Conservation (phyloP, 2,888 invertebrate species). For the Galerucella nymphaeae region DNA sequence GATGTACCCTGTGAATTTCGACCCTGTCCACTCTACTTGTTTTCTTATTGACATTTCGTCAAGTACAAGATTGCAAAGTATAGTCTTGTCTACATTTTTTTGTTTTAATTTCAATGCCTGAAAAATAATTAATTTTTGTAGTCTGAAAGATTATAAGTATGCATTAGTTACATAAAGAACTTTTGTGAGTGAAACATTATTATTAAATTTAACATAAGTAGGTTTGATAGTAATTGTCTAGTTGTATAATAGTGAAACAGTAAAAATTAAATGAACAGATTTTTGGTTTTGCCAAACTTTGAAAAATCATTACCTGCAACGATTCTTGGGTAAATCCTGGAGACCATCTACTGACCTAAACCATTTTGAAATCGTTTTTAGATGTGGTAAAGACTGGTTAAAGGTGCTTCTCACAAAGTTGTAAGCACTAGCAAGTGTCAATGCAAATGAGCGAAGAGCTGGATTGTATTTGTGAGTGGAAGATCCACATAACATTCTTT, state of each 20-base stretch:
- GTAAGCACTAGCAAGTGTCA: no score
- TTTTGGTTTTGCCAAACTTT: slow-evolving; percentile 12
- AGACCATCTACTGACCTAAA: slow-evolving; percentile 39
- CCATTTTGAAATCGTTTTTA: slow-evolving; percentile 43
- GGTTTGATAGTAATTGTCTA: not conserved
- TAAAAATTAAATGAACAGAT: not conserved
- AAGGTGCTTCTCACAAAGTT: no score
- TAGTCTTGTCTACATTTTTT: no score
- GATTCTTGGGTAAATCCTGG: slow-evolving; percentile 49
- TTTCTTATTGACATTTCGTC: slow-evolving; percentile 53
- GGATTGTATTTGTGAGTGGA: no score
- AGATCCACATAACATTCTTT: no score
- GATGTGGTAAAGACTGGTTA: no score
- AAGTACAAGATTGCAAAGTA: slow-evolving; percentile 48
- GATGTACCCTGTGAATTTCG: slow-evolving; percentile 49
- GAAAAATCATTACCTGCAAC: slow-evolving; percentile 40
- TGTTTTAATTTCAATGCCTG: no score
- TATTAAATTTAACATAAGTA: not conserved
- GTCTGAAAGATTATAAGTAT: no score
- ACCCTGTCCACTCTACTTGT: slow-evolving; percentile 48
- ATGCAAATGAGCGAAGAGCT: no score
- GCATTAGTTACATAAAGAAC: no score
- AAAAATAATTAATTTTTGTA: no score
- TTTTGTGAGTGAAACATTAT: no score
- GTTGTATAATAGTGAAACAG: not conserved